Evolutionary conservation across 2,888 invertebrate species (phyloP), one percentile per base, ranked within the genome.

Genomic region (Chrysomela aeneicollis): DNA sequence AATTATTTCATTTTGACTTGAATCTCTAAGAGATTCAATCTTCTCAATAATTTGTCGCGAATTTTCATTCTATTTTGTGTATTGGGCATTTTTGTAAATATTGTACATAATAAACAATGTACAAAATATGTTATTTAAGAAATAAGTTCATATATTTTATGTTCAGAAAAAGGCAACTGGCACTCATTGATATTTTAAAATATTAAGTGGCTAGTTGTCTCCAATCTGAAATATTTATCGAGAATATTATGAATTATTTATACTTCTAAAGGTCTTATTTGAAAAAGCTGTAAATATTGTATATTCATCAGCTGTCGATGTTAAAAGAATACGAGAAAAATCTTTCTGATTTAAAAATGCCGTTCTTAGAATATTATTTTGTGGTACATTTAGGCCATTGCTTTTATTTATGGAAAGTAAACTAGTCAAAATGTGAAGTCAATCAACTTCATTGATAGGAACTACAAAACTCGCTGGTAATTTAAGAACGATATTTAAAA

Each of bases 381-480:
- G 68, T 76, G 76, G 76, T 76, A 74, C 73, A 71, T 76, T 54
- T 67, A 75, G 74, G 75, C 77, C 77, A 76, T 75, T 67, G 73
- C 72, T 75, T 76, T 68, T 63, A 65, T 64, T 67, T 71, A 75
- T 76, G 71, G 82, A 82, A 80, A 76, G 78, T 81, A 81, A 80
- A 81, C 82, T 83, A 83, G 82, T 82, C 82, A 82, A 82, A 82
- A 76, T 62, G 55, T 79, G 79, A 76, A 76, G 79, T 77, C 71
- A 66, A 49, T 62, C 69, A 72, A 77, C 79, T 80, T 78, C 87
- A 84, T 85, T 79, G 85, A 88, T 88, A 88, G 89, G 88, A 89
- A 89, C 88, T 89, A 88, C 88, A 88, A 89, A 88, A 89, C 89
- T 89, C 89, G 89, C 89, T 89, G 88, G 88, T 89, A 86, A 87